phyloP scores from a whole-genome alignment of 2,113 vertebrate species.

The Leptocoma aspasia region DNA sequence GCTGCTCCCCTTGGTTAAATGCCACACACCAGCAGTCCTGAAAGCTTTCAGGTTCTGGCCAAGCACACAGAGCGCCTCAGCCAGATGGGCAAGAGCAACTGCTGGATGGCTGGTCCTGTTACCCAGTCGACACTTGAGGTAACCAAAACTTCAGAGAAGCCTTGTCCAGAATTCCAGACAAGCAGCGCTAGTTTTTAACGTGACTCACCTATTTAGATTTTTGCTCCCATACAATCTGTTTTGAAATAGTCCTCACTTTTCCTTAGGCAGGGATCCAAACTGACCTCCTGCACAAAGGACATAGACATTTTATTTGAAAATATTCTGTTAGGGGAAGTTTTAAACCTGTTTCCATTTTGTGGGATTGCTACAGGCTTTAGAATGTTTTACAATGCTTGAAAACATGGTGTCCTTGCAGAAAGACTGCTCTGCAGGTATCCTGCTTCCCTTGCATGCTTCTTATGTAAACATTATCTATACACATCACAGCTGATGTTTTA shows the following conservation, averaged over 20 bases:
- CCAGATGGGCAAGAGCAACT: slow-evolving; percentile 15
- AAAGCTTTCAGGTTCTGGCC: neutral
- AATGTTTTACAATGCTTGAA: neutral
- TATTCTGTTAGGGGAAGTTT: neutral
- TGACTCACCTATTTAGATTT: neutral
- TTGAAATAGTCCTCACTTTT: neutral
- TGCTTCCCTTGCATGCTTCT: neutral
- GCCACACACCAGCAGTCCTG: neutral
- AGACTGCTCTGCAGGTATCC: neutral
- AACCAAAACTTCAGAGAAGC: neutral
- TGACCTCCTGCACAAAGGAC: neutral
- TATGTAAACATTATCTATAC: neutral
- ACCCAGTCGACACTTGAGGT: neutral
- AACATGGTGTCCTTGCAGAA: neutral
- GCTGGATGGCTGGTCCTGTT: neutral
- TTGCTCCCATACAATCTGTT: neutral
- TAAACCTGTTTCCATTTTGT: neutral
- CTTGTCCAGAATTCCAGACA: neutral
- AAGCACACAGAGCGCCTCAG: neutral
- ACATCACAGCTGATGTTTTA: neutral
- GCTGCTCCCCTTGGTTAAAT: slow-evolving; percentile 47
- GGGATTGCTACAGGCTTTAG: neutral
- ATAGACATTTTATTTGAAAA: neutral
- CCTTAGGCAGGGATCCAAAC: neutral
- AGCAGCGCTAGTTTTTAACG: rapidly evolving